Conservation (phyloP, 2,888 invertebrate species). For the Tetheella fluctuosa region DNA sequence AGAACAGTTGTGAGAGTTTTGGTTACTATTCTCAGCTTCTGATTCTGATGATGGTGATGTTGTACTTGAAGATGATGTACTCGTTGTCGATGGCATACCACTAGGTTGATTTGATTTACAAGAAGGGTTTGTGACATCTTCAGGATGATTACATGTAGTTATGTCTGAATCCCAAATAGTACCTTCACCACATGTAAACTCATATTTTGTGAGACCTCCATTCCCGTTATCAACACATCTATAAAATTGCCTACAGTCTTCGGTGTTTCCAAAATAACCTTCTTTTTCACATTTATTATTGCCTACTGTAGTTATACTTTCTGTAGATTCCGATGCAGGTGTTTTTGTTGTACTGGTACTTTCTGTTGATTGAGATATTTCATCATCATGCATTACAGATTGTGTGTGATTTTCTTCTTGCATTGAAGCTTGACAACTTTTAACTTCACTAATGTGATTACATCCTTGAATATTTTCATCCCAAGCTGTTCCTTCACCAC, state of each 20-base stretch:
- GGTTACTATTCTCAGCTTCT: conserved; percentile 43
- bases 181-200: conserved; percentile 87
- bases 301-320: conserved; percentile 32
- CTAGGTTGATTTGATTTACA: conserved; percentile 46
- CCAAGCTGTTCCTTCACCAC: conserved; percentile 85
- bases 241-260: conserved; percentile 86
- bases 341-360: conserved; percentile 35
- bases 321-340: conserved; percentile 32
- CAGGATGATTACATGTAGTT: conserved; percentile 72
- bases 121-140: conserved; percentile 66
- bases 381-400: conserved; percentile 47
- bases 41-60: conserved; percentile 33
- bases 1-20: conserved; percentile 49
- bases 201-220: conserved; percentile 84
- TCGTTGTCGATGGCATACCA: conserved; percentile 24
- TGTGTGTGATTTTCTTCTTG: conserved; percentile 38
- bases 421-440: conserved; percentile 44
- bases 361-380: conserved; percentile 34
- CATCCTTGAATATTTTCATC: conserved; percentile 80
- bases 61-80: conserved; percentile 30
- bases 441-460: conserved; percentile 80
- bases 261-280: conserved; percentile 86
- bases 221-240: conserved; percentile 86
- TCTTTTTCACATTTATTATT: conserved; percentile 76
- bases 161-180: conserved; percentile 88